phyloP scores from a whole-genome alignment of 2,888 invertebrate genomes.

The Siphlonurus alternatus region DNA sequence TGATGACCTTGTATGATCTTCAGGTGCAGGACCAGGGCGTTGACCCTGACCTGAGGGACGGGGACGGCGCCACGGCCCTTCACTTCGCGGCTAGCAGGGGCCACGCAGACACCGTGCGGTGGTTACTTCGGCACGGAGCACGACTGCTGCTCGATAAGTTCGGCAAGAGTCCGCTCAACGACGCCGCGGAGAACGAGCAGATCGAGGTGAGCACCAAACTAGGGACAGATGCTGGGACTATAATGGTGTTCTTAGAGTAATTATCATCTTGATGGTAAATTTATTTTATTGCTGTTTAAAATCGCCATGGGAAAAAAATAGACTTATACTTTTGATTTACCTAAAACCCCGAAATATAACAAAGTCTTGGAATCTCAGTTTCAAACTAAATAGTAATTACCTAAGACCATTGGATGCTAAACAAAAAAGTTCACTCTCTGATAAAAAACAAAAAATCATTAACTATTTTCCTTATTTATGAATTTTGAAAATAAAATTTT shows the following conservation, averaged over 20 bases:
- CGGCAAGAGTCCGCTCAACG: constrained; percentile 80
- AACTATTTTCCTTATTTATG: too few relatives aligned
- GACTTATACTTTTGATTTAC: too few relatives aligned
- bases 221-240: neutral
- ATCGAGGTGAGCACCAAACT: constrained; percentile 44
- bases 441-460: too few relatives aligned
- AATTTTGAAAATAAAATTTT: too few relatives aligned
- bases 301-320: too few relatives aligned
- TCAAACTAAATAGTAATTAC: too few relatives aligned
- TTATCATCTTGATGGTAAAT: neutral
- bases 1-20: constrained; percentile 10
- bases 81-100: constrained; percentile 80
- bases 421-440: too few relatives aligned
- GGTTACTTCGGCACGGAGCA: constrained; percentile 71
- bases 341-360: too few relatives aligned
- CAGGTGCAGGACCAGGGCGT: constrained; percentile 69
- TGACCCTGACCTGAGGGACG: constrained; percentile 70
- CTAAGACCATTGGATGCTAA: too few relatives aligned
- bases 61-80: constrained; percentile 75
- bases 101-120: constrained; percentile 57
- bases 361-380: too few relatives aligned
- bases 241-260: neutral
- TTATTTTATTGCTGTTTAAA: constrained; percentile 1
- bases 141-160: constrained; percentile 65
- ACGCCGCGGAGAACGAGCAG: constrained; percentile 81